Evolutionary conservation across 1,140 invertebrate species (phyloP), one percentile per base, ranked within the genome.

Genomic region (Drosophila miranda): DNA sequence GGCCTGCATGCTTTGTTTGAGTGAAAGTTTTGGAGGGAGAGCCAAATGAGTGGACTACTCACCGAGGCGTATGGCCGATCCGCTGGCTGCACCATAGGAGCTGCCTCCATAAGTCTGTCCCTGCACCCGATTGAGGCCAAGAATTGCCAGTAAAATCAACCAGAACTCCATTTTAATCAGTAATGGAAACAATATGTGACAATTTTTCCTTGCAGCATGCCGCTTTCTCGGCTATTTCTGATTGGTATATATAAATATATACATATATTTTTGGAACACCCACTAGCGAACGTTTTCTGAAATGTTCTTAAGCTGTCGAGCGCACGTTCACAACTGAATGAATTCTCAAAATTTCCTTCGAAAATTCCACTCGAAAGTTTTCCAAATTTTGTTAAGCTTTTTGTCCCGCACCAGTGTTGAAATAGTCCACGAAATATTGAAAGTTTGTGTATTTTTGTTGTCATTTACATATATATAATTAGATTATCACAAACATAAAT

Each of bases 401-500:
- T 75, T 81, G 44, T 9, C 8, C 8, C 30, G 9, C 30, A 34
- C 71, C 66, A 78, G 66, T 69, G 71, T 56, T 79, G 41, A 9
- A 38, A 34, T 45, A 56, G 16, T 42, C 11, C 8, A 5, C 8
- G 38, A 63, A 19, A 21, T 51, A 48, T 62, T 62, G 23, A 21
- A 58, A 23, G 16, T 34, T 42, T 26, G 0, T 23, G 28, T 9
- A 26, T 28, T 34, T 5, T 38, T 51, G 26, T 54, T 30, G 5
- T 62, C 43, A 54, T 72, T 60, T 49, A 68, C 43, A 53, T 78
- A 34, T 16, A 56, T 69, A 88, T 83, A 77, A 77, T 83, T 78
- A 66, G 16, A 76, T 88, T 83, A 87, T 87, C 75, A 87, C 84
- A 88, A 87, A 83, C 61, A 82, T 68, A 76, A 82, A 79, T 83